Evolutionary conservation across 2,888 invertebrate species (phyloP).

Genomic region (Dasysyrphus albostriatus): DNA sequence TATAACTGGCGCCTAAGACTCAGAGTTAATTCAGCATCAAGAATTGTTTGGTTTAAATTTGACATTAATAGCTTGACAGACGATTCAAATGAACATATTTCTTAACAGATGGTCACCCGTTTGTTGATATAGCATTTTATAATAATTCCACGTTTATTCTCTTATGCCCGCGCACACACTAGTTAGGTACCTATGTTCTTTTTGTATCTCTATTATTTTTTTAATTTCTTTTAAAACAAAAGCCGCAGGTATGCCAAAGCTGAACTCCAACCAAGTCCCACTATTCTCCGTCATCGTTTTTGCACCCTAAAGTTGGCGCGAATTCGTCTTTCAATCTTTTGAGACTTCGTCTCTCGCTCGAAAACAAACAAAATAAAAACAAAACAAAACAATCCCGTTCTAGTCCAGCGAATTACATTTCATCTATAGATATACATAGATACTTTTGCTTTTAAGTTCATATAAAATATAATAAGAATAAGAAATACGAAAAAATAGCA

Average conservation of each 20-base stretch:
- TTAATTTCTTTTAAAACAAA: constrained; percentile 73
- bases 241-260: constrained; percentile 67
- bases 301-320: constrained; percentile 16
- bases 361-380: background rate
- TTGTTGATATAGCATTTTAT: constrained; percentile 9
- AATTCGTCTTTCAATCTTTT: constrained; percentile 23
- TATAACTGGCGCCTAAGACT: no score
- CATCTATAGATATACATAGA: constrained; percentile 44
- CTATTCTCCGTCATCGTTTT: background rate
- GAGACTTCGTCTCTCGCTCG: background rate
- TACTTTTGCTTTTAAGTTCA: constrained; percentile 74
- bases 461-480: constrained; percentile 60
- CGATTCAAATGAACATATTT: background rate
- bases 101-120: constrained; percentile 4
- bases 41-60: no score
- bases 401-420: constrained; percentile 75
- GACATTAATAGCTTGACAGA: background rate
- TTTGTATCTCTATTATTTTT: constrained; percentile 71
- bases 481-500: constrained; percentile 62
- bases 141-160: constrained; percentile 54
- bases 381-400: constrained; percentile 62
- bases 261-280: constrained; percentile 20
- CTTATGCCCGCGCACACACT: constrained; percentile 21
- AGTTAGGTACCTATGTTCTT: constrained; percentile 10
- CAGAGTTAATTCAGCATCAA: no score